Evolutionary conservation across 2,797 vertebrate species (phyloP).

Genomic region (Natrix natrix): DNA sequence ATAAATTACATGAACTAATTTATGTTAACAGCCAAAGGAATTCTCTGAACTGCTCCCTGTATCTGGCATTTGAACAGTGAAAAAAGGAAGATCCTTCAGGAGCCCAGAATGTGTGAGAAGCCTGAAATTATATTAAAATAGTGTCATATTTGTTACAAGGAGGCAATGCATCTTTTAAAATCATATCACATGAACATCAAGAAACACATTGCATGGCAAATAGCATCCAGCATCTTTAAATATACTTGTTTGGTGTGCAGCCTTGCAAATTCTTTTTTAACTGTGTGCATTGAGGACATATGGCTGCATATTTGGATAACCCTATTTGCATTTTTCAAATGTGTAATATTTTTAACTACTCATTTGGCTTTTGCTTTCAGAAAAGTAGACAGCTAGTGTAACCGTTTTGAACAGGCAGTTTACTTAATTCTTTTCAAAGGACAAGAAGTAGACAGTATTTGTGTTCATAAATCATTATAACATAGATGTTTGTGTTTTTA

Average conservation of each 20-base stretch:
- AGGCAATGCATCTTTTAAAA: constrained; percentile 45
- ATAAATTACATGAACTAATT: constrained; percentile 71
- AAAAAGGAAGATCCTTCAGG: constrained; percentile 52
- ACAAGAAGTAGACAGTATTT: constrained; percentile 57
- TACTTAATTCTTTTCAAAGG: constrained; percentile 70
- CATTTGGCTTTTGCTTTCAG: constrained; percentile 79
- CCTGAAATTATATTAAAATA: constrained; percentile 38
- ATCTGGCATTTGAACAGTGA: constrained; percentile 52
- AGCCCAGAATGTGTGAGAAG: constrained; percentile 38
- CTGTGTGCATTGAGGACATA: constrained; percentile 79
- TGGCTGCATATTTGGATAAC: constrained; percentile 82
- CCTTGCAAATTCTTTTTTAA: constrained; percentile 68
- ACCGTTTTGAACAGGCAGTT: constrained; percentile 72
- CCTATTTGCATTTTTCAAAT: constrained; percentile 81
- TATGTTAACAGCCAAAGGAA: constrained; percentile 58
- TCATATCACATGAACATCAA: constrained; percentile 52
- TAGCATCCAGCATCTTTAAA: constrained; percentile 66
- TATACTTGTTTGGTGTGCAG: constrained; percentile 71
- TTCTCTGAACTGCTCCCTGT: constrained; percentile 45
- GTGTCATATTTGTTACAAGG: constrained; percentile 48
- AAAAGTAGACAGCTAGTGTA: constrained; percentile 75
- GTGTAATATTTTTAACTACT: constrained; percentile 77
- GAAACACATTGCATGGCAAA: constrained; percentile 48
- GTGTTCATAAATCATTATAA: constrained; percentile 62
- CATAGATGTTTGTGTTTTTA: constrained; percentile 64